Percentiles rank a stretch among this genome's conserved stretches.
These are phyloP conservation scores for Argyrosomus regius DNA, from an alignment of 2,797 vertebrate species.

Conservation along the genomic window DNA sequence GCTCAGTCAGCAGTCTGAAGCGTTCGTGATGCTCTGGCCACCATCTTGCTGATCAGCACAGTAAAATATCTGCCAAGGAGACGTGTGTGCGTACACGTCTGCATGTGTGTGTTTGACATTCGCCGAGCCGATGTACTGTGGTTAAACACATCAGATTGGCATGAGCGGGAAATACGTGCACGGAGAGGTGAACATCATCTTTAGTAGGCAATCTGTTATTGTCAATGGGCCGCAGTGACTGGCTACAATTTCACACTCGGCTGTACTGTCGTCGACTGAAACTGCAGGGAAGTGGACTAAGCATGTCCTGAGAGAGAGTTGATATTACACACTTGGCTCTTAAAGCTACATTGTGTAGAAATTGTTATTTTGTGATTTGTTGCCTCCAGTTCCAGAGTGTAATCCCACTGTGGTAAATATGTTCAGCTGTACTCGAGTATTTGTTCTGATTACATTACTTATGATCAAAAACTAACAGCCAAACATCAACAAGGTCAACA, in stretches of 20 bases:
- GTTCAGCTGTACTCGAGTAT: no score
- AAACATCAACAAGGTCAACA: no score
- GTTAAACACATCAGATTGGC: conserved; percentile 45
- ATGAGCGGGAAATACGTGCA: conserved; percentile 11
- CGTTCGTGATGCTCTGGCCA: not conserved
- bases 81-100: conserved; percentile 3
- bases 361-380: no score
- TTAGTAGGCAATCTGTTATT: conserved; percentile 70
- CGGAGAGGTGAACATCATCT: conserved; percentile 56
- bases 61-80: no score
- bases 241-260: conserved; percentile 79
- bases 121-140: conserved; percentile 7
- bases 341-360: no score
- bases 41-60: conserved; percentile 24
- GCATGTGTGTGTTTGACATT: conserved; percentile 30
- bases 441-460: no score
- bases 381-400: no score
- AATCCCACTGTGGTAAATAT: no score
- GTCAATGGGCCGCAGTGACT: conserved; percentile 41
- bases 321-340: no score
- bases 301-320: conserved; percentile 8
- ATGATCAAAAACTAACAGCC: no score
- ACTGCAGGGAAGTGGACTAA: conserved; percentile 36
- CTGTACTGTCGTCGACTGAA: conserved; percentile 51
- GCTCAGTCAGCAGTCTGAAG: not conserved